Evolutionary conservation across 2,888 invertebrate species (phyloP).

Genomic region (Argyra leucocephala): DNA sequence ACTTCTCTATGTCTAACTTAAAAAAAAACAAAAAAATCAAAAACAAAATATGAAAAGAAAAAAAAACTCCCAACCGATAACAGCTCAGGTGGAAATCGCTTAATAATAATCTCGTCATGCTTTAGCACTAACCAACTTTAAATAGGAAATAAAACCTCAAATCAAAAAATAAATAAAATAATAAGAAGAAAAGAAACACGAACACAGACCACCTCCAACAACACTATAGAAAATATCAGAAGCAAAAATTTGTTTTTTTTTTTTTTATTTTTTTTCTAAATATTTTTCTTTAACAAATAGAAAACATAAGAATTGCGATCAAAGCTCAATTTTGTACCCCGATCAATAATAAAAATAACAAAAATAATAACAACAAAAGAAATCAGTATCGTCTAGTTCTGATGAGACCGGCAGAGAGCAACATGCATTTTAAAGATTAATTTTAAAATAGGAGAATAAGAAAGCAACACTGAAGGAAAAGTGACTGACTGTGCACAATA

Average conservation of each 20-base stretch:
- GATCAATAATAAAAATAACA: background rate
- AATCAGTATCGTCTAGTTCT: no score
- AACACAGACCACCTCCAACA: background rate
- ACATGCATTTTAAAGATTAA: no score
- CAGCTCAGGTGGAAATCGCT: background rate
- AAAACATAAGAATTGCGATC: slow-evolving; percentile 2
- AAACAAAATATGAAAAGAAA: background rate
- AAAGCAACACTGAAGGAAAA: no score
- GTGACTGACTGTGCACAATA: background rate
- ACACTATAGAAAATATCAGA: background rate
- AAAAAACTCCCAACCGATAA: background rate
- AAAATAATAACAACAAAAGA: background rate
- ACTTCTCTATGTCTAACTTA: no score
- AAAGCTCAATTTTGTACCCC: background rate
- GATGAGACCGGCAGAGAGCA: no score
- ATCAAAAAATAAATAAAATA: background rate
- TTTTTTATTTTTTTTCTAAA: no score
- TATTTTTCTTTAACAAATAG: background rate
- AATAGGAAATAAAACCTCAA: background rate
- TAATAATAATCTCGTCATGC: slow-evolving; percentile 6
- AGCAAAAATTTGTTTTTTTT: no score
- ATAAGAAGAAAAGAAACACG: background rate
- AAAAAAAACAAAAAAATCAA: background rate
- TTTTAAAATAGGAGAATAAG: no score
- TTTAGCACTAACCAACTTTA: background rate